Percentiles rank a stretch among this genome's conserved stretches.
Evolutionary conservation across 2,113 vertebrate species (phyloP).

Genomic region (Eleginops maclovinus): DNA sequence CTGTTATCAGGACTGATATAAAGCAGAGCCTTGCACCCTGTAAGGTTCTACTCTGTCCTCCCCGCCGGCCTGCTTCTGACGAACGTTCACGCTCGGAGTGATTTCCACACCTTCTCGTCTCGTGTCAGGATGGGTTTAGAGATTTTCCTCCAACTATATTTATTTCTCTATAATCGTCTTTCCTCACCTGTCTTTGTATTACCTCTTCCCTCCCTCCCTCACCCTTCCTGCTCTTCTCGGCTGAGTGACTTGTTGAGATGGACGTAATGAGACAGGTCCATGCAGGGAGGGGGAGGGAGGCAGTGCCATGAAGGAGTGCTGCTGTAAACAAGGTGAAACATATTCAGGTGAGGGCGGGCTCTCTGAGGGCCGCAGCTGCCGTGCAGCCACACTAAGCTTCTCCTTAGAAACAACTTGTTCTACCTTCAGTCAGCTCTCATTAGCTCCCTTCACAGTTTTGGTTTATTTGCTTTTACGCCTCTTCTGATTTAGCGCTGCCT

Average conservation of each 20-base stretch:
- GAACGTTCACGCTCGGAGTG: conserved; percentile 41
- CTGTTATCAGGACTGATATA: conserved; percentile 36
- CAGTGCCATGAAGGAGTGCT: conserved; percentile 62
- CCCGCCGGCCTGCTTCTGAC: conserved; percentile 43
- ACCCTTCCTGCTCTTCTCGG: conserved; percentile 41
- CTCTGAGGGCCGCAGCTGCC: conserved; percentile 66
- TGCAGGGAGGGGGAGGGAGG: conserved; percentile 64
- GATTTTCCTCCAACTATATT: conserved; percentile 33
- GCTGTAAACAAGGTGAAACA: conserved; percentile 79
- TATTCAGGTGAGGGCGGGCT: conserved; percentile 74
- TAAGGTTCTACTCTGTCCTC: conserved; percentile 60
- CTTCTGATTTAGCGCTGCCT: conserved; percentile 42
- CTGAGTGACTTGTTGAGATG: conserved; percentile 73
- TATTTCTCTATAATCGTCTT: conserved; percentile 63
- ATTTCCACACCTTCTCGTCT: conserved; percentile 62
- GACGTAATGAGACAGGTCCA: conserved; percentile 80
- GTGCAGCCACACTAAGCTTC: conserved; percentile 33
- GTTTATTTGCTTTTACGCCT: conserved; percentile 39
- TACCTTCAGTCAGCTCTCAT: conserved; percentile 63
- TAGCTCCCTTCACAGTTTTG: conserved; percentile 41
- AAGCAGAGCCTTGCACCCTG: conserved; percentile 26
- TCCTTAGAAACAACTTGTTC: conserved; percentile 52
- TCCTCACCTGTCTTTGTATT: conserved; percentile 73
- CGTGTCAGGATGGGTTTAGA: conserved; percentile 64
- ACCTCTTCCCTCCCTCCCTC: conserved; percentile 51